Evolutionary conservation across 2,888 invertebrate species (phyloP).

Genomic region (Drosophila rellima): DNA sequence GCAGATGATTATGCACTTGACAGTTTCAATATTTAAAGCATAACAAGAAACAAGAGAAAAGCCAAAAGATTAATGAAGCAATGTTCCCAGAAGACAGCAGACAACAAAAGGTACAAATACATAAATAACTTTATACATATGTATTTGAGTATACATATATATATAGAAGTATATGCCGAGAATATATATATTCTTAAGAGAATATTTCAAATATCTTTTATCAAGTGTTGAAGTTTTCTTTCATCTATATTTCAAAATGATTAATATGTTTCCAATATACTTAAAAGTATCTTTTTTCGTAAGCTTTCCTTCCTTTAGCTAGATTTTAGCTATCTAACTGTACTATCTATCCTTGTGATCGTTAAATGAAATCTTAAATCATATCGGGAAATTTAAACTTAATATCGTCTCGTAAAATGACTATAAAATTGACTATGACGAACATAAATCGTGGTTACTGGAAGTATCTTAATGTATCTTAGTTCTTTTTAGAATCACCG

Average conservation of each 20-base stretch:
- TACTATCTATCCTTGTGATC: background rate
- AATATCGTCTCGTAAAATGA: slow-evolving; percentile 38
- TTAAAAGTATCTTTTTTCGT: background rate
- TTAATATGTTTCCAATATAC: background rate
- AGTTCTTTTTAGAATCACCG: slow-evolving; percentile 27
- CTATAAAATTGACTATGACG: slow-evolving; percentile 53
- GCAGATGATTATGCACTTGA: slow-evolving; percentile 70
- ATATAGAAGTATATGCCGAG: background rate
- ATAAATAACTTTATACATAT: background rate
- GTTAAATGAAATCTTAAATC: slow-evolving; percentile 13
- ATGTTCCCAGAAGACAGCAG: slow-evolving; percentile 25
- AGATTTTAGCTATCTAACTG: background rate
- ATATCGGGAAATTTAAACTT: slow-evolving; percentile 5
- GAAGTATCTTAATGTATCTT: slow-evolving; percentile 5
- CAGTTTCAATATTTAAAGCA: slow-evolving; percentile 74
- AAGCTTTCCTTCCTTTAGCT: background rate
- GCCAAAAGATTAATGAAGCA: slow-evolving; percentile 66
- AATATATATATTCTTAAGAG: slow-evolving; percentile 9
- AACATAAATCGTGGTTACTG: slow-evolving; percentile 43
- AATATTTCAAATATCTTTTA: slow-evolving; percentile 10
- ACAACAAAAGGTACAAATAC: slow-evolving; percentile 12
- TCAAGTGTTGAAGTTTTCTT: background rate
- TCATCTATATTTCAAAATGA: background rate
- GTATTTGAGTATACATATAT: background rate
- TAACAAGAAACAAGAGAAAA: slow-evolving; percentile 53